Evolutionary conservation across 1,140 invertebrate genomes (phyloP), one percentile per base, ranked within the genome.

Genomic region (Drosophila miranda): DNA sequence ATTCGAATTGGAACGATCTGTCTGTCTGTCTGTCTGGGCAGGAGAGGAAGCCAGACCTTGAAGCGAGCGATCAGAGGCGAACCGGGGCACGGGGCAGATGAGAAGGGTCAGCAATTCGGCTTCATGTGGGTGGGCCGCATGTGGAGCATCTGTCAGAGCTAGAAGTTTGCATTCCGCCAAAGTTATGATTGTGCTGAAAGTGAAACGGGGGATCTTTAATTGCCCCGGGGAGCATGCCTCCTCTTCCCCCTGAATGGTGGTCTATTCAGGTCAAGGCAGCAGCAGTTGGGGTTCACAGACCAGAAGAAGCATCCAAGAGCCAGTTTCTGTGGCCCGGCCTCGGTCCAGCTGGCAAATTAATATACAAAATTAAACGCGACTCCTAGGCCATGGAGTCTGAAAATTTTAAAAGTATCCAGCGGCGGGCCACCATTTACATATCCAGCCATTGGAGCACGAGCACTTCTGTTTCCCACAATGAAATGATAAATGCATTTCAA

Each of bases 401-500:
- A 77, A 82, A 54, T 63, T 56, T 43, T 7, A 30, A 30, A 69
- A 66, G 73, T 77, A 74, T 80, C 77, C 79, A 82, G 79, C 78
- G 57, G 78, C 21, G 74, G 45, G 67, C 43, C 74, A 60, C 62
- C 62, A 72, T 76, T 76, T 72, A 57, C 77, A 64, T 79, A 44
- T 58, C 43, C 21, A 21, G 46, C 50, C 59, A 53, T 30, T 45
- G 38, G 60, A 66, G 48, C 63, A 48, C 28, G 23, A 50, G 45
- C 34, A 51, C 48, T 38, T 46, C 50, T 43, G 26, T 67, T 70
- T 75, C 69, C 61, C 73, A 86, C 82, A 87, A 87, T 87, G 23
- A 78, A 75, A 71, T 86, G 82, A 86, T 86, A 78, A 86, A 86
- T 87, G 82, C 67, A 81, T 75, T 64, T 86, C 81, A 86, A 87